Evolutionary conservation across 2,113 vertebrate genomes (phyloP), one percentile per base, ranked within the genome.

Genomic region (Diphyllodes magnificus): DNA sequence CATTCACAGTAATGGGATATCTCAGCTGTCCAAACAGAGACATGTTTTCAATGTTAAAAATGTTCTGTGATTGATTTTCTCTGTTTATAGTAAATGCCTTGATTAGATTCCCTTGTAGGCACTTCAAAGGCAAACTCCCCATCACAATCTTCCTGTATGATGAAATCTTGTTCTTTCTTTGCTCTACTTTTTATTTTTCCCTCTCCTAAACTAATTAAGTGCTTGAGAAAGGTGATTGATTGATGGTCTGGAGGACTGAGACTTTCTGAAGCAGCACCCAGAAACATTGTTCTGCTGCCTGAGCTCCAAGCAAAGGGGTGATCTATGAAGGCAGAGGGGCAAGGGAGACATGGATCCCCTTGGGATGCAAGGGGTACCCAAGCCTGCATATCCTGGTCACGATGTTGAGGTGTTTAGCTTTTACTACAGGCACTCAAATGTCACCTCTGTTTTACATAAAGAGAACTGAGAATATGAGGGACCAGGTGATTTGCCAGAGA

Each of bases 41-140:
- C 94, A 94, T 96, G 85, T 91, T 97, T 93, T 90, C 95, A 93
- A 97, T 96, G 96, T 97, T 96, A 94, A 97, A 96, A 97, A 95
- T 94, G 91, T 86, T 95, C 92, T 17, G 24, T 65, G 76, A 97
- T 96, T 51, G 76, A 97, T 97, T 95, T 94, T 96, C 92, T 75
- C 90, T 96, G 96, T 96, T 96, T 94, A 83, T 96, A 94, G 94
- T 80, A 94, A 96, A 96, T 93, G 94, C 88, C 94, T 95, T 96
- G 92, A 96, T 97, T 96, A 86, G 90, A 95, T 96, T 96, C 88
- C 81, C 76, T 77, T 95, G 88, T 95, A 97, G 87, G 66, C 7
- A 23, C 79, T 96, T 88, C 89, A 91, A n/a, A 96, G 82, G 71
- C 94, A 92, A 84, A 77, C 59, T 94, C 90, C 70, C 63, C 66